Percentiles rank a stretch among this genome's conserved stretches.
phyloP scores from a whole-genome alignment of 2,797 vertebrate species.

The Morelia viridis region DNA sequence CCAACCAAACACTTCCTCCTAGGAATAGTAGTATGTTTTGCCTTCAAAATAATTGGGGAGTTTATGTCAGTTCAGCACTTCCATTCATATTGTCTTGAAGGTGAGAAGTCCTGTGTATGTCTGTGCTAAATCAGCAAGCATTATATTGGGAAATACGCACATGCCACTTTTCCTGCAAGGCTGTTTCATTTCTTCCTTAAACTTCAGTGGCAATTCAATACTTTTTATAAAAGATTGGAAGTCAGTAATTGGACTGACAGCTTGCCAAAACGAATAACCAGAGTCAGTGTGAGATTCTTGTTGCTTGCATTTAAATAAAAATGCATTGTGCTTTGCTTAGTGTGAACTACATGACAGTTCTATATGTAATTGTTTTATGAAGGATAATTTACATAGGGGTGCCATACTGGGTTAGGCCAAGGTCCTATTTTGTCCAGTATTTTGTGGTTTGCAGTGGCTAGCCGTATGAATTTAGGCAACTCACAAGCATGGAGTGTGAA shows the following conservation, averaged over 20 bases:
- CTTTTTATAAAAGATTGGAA: slow-evolving; percentile 51
- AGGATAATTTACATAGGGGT: neutral
- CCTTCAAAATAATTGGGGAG: slow-evolving; percentile 4
- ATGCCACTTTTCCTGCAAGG: slow-evolving; percentile 8
- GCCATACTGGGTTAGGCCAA: neutral
- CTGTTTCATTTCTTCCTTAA: slow-evolving; percentile 37
- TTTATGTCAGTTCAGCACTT: slow-evolving; percentile 24
- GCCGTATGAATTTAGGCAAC: neutral
- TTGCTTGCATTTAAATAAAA: slow-evolving; percentile 14
- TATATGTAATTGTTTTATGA: slow-evolving; percentile 4
- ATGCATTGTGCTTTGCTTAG: slow-evolving; percentile 2
- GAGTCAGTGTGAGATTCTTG: slow-evolving; percentile 11
- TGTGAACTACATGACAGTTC: neutral
- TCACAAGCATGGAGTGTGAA: neutral
- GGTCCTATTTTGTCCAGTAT: neutral
- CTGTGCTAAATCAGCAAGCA: slow-evolving; percentile 22
- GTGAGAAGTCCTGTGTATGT: slow-evolving; percentile 2
- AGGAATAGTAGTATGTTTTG: slow-evolving; percentile 15
- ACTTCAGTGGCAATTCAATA: slow-evolving; percentile 26
- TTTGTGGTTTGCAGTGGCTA: neutral
- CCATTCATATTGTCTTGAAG: slow-evolving; percentile 22
- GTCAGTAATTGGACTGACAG: slow-evolving; percentile 38
- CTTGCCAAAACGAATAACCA: slow-evolving; percentile 25
- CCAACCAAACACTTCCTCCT: slow-evolving; percentile 18
- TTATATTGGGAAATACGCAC: slow-evolving; percentile 32